Evolutionary conservation across 2,113 vertebrate species (phyloP).

Genomic region (Myotis davidii): DNA sequence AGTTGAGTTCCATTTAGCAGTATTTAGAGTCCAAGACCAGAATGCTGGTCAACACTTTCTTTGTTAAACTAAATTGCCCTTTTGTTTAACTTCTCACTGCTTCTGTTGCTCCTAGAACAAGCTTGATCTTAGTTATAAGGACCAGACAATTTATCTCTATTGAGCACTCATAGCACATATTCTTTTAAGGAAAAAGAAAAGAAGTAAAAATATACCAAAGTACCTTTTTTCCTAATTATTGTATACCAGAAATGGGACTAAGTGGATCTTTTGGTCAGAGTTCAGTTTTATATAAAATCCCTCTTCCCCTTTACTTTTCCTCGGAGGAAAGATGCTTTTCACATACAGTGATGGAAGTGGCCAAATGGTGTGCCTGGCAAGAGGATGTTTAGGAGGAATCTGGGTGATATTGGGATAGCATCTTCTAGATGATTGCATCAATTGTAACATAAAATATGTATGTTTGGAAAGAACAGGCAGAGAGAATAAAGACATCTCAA

Average conservation of each 20-base stretch:
- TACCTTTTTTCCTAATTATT: neutral
- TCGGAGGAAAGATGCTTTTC: neutral
- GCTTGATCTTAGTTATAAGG: neutral
- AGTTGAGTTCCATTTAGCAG: neutral
- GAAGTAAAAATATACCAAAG: neutral
- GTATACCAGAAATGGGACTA: slow-evolving; percentile 27
- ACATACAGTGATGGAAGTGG: neutral
- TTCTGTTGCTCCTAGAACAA: slow-evolving; percentile 32
- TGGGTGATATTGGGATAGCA: neutral
- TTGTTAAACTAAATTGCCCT: neutral
- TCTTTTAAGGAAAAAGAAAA: slow-evolving; percentile 40
- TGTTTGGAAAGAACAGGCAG: neutral
- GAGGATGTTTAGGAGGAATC: neutral
- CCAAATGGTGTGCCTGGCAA: neutral
- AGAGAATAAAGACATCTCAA: neutral
- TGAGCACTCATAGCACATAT: neutral
- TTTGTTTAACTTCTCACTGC: neutral
- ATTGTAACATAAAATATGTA: neutral
- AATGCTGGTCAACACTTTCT: neutral
- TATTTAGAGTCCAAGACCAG: neutral
- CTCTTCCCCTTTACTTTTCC: neutral
- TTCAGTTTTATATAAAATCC: neutral
- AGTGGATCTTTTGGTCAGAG: neutral
- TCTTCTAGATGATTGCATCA: neutral
- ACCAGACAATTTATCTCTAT: neutral